phyloP scores from a whole-genome alignment of 2,888 invertebrate species.

The Nebria brevicollis region DNA sequence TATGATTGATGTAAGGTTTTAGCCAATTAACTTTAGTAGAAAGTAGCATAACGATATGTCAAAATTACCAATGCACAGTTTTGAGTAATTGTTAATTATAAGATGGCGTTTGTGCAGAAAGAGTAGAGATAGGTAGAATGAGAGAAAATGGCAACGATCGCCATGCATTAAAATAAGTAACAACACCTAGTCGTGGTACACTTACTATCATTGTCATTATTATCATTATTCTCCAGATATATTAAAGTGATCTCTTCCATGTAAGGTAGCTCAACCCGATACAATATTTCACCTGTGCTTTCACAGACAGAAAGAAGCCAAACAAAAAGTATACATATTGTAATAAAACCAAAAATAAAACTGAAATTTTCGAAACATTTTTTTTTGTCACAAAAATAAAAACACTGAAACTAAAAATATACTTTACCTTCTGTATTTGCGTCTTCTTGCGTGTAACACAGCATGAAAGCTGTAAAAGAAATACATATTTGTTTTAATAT shows the following conservation, averaged over 20 bases:
- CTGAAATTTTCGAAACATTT: background rate
- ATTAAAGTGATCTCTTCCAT: constrained; percentile 94
- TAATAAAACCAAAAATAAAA: constrained; percentile 48
- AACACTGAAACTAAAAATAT: constrained; percentile 47
- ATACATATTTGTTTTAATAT: background rate
- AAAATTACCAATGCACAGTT: background rate
- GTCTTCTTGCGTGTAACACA: constrained; percentile 94
- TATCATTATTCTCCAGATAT: constrained; percentile 88
- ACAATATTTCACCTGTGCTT: constrained; percentile 87
- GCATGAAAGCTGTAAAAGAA: constrained; percentile 86
- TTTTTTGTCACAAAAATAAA: constrained; percentile 24
- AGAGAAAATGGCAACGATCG: constrained; percentile 53
- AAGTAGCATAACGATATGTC: no score
- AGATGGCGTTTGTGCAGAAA: background rate
- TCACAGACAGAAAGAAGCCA: constrained; percentile 66
- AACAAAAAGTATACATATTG: constrained; percentile 56
- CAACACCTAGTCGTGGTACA: constrained; percentile 58
- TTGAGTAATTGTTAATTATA: background rate
- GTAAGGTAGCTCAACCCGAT: constrained; percentile 92
- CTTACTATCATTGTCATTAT: constrained; percentile 69
- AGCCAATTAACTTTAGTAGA: no score
- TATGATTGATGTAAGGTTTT: no score
- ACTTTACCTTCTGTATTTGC: constrained; percentile 86
- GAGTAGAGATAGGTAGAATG: constrained; percentile 52
- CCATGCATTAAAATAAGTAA: constrained; percentile 73